Conservation (phyloP, 2,797 vertebrate genomes). For the Simalia tracyae region DNA sequence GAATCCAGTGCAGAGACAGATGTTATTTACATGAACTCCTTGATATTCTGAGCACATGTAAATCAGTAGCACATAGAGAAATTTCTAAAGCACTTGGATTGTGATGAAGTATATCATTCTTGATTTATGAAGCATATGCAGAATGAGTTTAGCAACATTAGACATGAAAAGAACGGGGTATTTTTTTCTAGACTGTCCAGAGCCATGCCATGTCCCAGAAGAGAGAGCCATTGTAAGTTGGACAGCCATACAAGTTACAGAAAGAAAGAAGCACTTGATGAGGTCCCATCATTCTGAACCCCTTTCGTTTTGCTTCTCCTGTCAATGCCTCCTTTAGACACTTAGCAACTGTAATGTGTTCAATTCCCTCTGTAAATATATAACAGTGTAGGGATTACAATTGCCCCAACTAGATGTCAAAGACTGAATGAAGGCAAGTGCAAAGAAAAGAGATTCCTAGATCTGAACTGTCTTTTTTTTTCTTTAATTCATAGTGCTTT, state of each 20-base stretch:
- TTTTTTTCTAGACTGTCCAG: background rate
- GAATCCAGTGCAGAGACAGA: constrained; percentile 42
- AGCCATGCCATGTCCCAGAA: background rate
- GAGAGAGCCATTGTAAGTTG: background rate
- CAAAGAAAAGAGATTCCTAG: background rate
- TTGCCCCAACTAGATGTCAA: background rate
- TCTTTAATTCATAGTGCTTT: background rate
- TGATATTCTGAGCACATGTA: constrained; percentile 40
- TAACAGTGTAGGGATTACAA: background rate
- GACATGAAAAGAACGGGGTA: background rate
- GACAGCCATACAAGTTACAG: background rate
- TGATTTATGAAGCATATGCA: constrained; percentile 6
- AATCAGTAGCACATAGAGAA: constrained; percentile 26
- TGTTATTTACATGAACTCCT: constrained; percentile 39
- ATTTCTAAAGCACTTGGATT: constrained; percentile 26
- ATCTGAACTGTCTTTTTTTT: background rate
- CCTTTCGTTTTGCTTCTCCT: background rate
- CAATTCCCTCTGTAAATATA: background rate
- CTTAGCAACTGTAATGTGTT: background rate
- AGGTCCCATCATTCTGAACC: background rate
- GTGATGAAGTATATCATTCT: constrained; percentile 41
- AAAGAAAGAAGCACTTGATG: background rate
- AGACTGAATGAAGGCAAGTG: background rate
- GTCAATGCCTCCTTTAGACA: background rate
- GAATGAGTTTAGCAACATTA: background rate